phyloP scores from a whole-genome alignment of 2,113 vertebrate species.

The Coptodon rendalli region DNA sequence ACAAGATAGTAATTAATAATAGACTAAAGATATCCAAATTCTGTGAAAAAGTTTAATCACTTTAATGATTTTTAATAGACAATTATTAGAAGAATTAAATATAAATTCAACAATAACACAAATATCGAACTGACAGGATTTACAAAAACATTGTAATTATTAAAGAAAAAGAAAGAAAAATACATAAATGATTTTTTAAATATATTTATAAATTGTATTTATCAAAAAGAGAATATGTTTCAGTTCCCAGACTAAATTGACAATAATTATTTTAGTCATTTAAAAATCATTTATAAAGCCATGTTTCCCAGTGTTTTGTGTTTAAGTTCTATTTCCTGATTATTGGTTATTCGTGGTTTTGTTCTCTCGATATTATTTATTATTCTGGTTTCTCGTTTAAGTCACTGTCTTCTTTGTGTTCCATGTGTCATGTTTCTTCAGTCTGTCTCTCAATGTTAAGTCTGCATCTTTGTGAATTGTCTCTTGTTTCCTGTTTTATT shows the following conservation, averaged over 20 bases:
- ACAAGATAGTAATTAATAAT: not conserved
- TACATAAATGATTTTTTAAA: no score
- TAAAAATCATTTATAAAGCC: not conserved
- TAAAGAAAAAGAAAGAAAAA: no score
- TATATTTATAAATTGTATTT: not conserved
- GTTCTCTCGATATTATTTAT: no score
- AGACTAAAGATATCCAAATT: not conserved
- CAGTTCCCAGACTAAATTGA: not conserved
- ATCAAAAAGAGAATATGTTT: not conserved
- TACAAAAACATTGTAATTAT: no score
- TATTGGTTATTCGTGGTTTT: no score
- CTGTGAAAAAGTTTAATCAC: no score
- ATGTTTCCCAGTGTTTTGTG: not conserved
- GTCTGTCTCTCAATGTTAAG: not conserved
- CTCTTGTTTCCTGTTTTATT: not conserved
- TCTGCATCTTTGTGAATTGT: not conserved
- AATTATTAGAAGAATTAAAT: not conserved
- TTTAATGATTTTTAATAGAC: not conserved
- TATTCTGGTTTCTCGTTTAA: no score
- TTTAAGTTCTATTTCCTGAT: no score
- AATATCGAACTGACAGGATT: no score
- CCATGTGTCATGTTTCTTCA: not conserved
- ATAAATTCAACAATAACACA: not conserved
- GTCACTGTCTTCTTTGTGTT: not conserved
- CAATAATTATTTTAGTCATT: not conserved